These are phyloP conservation scores for Ceratosolen fusciceps DNA, from an alignment of 1,140 invertebrate genomes.

Conservation along the genomic window DNA sequence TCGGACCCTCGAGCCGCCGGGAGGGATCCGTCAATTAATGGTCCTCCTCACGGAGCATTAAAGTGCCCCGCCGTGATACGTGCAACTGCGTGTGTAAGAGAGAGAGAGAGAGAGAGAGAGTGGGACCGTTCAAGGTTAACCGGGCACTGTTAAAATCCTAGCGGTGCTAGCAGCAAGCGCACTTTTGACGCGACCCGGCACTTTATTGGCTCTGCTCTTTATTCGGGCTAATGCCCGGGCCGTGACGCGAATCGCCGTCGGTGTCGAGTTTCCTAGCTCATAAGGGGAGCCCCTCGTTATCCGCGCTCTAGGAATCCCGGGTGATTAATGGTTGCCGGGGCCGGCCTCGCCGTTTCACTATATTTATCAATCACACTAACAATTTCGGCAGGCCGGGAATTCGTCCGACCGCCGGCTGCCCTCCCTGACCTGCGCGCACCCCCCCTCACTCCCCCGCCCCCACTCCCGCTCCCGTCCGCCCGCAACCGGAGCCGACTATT, in stretches of 20 bases:
- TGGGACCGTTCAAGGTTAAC: not conserved
- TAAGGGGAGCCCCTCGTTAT: not conserved
- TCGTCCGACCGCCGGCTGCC: not conserved
- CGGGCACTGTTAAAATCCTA: too few species aligned
- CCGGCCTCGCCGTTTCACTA: not conserved
- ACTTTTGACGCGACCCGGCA: not conserved
- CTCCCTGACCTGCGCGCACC: not conserved
- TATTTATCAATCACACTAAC: too few species aligned
- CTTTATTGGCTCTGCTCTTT: not conserved
- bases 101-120: not conserved
- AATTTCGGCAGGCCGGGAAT: too few species aligned
- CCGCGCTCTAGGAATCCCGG: not conserved
- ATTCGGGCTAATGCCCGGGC: not conserved
- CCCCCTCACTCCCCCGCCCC: too few species aligned
- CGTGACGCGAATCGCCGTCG: not conserved
- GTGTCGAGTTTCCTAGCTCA: not conserved
- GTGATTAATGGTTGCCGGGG: not conserved
- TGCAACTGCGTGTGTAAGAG: not conserved
- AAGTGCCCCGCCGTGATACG: not conserved
- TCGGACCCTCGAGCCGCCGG: not conserved
- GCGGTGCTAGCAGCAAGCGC: not conserved
- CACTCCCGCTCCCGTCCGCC: too few species aligned
- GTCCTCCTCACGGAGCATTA: not conserved
- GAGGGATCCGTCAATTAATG: not conserved
- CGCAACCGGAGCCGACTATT: too few species aligned